Conservation (phyloP, 2,113 vertebrate genomes). For the Calcarius ornatus region DNA sequence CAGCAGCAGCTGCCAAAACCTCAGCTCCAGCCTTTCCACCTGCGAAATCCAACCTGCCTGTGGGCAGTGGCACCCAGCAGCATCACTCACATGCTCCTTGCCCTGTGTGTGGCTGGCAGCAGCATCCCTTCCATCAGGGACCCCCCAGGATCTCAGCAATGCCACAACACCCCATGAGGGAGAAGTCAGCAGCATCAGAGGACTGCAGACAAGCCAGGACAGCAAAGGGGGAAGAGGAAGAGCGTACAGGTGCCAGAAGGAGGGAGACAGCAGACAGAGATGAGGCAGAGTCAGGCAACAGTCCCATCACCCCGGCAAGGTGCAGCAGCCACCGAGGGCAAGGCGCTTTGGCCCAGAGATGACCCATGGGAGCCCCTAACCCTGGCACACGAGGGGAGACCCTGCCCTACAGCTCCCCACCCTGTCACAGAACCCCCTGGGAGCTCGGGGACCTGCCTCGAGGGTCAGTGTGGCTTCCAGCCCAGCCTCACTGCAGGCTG, state of each 20-base stretch:
- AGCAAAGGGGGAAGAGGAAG: conserved; percentile 29
- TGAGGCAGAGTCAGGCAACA: background rate
- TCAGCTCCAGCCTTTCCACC: background rate
- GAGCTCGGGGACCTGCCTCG: rapidly evolving
- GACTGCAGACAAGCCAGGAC: conserved; percentile 57
- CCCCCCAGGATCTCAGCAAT: background rate
- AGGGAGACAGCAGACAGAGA: conserved; percentile 16
- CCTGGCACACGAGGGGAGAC: rapidly evolving
- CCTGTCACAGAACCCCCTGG: background rate
- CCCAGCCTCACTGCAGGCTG: background rate
- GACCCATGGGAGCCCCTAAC: background rate
- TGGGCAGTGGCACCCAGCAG: background rate
- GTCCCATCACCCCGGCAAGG: background rate
- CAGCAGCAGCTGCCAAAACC: background rate
- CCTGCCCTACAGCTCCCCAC: background rate
- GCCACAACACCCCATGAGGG: background rate
- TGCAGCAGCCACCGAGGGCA: conserved; percentile 35
- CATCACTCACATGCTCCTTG: background rate
- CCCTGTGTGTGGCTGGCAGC: rapidly evolving
- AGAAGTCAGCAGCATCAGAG: background rate
- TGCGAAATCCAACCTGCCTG: background rate
- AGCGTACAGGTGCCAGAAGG: background rate
- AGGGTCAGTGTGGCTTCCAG: conserved; percentile 5
- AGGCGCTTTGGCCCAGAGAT: background rate
- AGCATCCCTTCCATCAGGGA: background rate